Conservation (phyloP, 2,113 vertebrate species). For the Cacatua alba region DNA sequence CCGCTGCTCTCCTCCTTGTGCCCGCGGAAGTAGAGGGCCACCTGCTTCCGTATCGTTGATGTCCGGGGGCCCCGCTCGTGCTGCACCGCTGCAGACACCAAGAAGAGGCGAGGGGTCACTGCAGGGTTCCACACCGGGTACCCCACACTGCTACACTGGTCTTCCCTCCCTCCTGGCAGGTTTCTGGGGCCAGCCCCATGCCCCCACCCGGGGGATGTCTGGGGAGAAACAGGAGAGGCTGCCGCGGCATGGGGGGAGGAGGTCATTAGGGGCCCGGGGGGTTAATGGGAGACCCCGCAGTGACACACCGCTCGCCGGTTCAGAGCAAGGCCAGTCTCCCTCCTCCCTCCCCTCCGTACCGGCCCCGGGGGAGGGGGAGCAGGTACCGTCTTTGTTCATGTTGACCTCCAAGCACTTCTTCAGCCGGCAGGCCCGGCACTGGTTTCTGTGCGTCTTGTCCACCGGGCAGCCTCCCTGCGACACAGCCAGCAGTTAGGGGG, state of each 20-base stretch:
- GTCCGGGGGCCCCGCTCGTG: constrained; percentile 96
- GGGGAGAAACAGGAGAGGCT: not conserved
- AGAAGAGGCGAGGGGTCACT: not conserved
- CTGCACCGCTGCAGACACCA: constrained; percentile 86
- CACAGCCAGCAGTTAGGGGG: constrained; percentile 11
- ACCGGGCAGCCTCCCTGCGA: constrained; percentile 95
- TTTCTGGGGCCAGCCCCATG: fast-evolving
- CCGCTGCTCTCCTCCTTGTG: constrained; percentile 94
- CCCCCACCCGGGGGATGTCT: not conserved
- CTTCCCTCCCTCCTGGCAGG: not conserved
- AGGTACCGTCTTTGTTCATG: constrained; percentile 99
- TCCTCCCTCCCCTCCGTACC: not conserved
- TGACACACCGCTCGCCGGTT: not conserved
- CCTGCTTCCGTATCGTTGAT: constrained; percentile 97
- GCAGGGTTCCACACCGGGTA: fast-evolving
- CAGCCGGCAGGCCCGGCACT: constrained; percentile 96
- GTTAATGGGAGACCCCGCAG: not conserved
- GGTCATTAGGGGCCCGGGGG: not conserved
- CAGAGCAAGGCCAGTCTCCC: not conserved
- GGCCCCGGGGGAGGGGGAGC: not conserved
- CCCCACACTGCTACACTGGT: fast-evolving
- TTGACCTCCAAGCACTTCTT: constrained; percentile 99
- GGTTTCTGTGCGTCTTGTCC: constrained; percentile 98
- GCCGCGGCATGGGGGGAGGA: not conserved
- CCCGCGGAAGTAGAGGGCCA: constrained; percentile 96